Evolutionary conservation across 2,113 vertebrate species (phyloP).

Genomic region (Syngnathus typhle): DNA sequence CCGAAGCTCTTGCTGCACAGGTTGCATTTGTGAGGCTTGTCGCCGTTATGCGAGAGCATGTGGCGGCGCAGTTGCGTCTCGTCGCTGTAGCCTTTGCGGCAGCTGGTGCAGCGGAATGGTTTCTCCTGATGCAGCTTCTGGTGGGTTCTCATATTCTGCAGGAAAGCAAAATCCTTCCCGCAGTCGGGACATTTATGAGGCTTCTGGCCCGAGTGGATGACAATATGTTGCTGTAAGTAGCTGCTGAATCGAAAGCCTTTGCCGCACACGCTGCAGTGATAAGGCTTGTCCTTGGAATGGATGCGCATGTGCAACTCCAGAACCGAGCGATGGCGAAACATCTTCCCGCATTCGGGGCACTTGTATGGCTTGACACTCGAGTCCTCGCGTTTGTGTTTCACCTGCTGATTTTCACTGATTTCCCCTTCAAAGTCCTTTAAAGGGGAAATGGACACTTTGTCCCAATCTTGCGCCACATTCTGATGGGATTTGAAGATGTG

Average conservation of each 20-base stretch:
- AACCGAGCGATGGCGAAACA: constrained; percentile 72
- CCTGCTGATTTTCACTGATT: constrained; percentile 33
- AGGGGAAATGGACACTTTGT: constrained; percentile 21
- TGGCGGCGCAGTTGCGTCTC: constrained; percentile 70
- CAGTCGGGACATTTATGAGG: constrained; percentile 74
- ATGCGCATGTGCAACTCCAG: constrained; percentile 75
- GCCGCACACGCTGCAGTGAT: constrained; percentile 70
- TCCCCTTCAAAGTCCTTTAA: constrained; percentile 10
- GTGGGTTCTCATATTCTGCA: constrained; percentile 75
- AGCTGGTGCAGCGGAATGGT: constrained; percentile 73
- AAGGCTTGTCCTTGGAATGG: constrained; percentile 72
- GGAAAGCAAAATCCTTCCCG: constrained; percentile 74
- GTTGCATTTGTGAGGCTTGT: constrained; percentile 73
- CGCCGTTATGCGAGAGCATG: constrained; percentile 71
- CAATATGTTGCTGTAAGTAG: constrained; percentile 74
- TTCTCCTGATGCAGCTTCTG: constrained; percentile 74
- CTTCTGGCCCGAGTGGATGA: constrained; percentile 74
- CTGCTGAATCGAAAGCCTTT: constrained; percentile 73
- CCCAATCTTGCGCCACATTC: constrained; percentile 33
- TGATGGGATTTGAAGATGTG: constrained; percentile 62
- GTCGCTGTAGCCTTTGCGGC: constrained; percentile 74
- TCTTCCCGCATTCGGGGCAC: constrained; percentile 70
- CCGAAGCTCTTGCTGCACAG: constrained; percentile 73
- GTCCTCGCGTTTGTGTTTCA: constrained; percentile 39
- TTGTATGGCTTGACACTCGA: constrained; percentile 52